These are phyloP conservation scores for Cloeon dipterum DNA, from an alignment of 2,888 invertebrate species.

Conservation along the genomic window DNA sequence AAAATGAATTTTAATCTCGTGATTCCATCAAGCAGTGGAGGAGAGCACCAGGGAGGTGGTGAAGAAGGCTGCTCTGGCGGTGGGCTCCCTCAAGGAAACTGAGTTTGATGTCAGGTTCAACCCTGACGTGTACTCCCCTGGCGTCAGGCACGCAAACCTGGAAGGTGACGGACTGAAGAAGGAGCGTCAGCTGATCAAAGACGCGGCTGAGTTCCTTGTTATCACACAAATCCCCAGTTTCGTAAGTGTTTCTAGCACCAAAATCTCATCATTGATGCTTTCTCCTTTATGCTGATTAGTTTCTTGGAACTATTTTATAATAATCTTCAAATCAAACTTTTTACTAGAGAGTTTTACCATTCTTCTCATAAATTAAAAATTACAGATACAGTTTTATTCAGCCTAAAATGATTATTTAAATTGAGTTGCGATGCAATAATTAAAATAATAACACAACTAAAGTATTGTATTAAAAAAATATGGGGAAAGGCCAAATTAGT, in stretches of 20 bases:
- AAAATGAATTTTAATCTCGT: conserved; percentile 9
- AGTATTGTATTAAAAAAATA: too few relatives aligned
- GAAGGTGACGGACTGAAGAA: conserved; percentile 45
- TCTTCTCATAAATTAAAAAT: too few relatives aligned
- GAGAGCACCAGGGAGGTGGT: conserved; percentile 75
- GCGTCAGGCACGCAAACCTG: conserved; percentile 61
- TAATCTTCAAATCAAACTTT: not conserved
- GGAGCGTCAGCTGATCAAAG: conserved; percentile 77
- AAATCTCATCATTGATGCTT: not conserved
- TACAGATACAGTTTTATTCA: not conserved
- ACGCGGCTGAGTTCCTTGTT: conserved; percentile 86
- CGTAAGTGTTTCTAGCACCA: conserved; percentile 39
- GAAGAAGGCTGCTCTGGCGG: conserved; percentile 68
- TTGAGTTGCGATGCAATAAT: too few relatives aligned
- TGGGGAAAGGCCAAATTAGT: too few relatives aligned
- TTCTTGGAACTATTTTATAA: not conserved
- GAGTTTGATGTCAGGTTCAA: conserved; percentile 96
- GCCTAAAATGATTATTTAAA: not conserved
- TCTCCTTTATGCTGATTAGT: not conserved
- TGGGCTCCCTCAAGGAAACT: conserved; percentile 82
- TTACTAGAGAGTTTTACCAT: too few relatives aligned
- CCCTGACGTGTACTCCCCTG: conserved; percentile 92
- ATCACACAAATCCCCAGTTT: conserved; percentile 87
- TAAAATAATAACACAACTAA: too few relatives aligned
- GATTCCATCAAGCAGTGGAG: conserved; percentile 30